phyloP scores from a whole-genome alignment of 2,888 invertebrate genomes.

The Tinea semifulvella region DNA sequence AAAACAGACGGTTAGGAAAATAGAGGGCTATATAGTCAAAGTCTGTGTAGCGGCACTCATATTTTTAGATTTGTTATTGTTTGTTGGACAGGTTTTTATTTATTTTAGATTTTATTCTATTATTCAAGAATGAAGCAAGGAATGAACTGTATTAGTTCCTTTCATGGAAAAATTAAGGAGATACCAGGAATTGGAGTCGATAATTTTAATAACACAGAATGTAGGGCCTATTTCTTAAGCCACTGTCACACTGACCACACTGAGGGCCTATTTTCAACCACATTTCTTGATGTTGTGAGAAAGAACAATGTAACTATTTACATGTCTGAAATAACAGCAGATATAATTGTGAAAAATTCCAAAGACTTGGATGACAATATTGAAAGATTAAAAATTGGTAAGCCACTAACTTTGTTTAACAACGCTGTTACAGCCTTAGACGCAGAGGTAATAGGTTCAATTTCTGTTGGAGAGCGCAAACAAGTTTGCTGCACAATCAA shows the following conservation, averaged over 20 bases:
- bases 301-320: conserved; percentile 25
- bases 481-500: no score
- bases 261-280: conserved; percentile 41
- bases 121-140: no score
- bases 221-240: conserved; percentile 69
- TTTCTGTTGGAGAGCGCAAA: no score
- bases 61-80: no score
- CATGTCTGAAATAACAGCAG: conserved; percentile 30
- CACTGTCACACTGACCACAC: conserved; percentile 74
- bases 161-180: conserved; percentile 67
- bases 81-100: no score
- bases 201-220: conserved; percentile 58
- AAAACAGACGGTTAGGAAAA: no score
- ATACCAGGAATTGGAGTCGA: conserved; percentile 70
- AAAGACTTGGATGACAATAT: conserved; percentile 24
- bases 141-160: conserved; percentile 48
- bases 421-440: background rate
- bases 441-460: no score
- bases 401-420: conserved; percentile 15
- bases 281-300: conserved; percentile 23
- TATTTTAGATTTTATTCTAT: no score
- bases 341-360: conserved; percentile 27
- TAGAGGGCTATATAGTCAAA: no score
- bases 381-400: conserved; percentile 30
- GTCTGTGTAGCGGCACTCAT: no score